Evolutionary conservation across 1,140 invertebrate genomes (phyloP), one percentile per base, ranked within the genome.

Genomic region (Triops cancriformis): DNA sequence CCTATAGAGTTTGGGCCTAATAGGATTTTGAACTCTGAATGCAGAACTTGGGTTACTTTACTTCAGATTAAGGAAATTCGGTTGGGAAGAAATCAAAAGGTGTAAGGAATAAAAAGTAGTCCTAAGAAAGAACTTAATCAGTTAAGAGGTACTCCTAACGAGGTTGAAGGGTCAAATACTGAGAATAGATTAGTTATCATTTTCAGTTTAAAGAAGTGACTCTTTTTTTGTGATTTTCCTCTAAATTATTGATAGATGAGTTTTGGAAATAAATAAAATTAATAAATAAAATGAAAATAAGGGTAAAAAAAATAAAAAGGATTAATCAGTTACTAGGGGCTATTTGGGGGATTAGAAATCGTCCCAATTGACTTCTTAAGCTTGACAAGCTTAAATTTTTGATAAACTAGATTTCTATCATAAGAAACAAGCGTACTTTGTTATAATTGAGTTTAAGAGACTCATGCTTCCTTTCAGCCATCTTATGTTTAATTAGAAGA

Each of bases 401-500:
- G 41, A 80, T 86, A 80, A 84, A 87, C 85, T 83, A 86, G 45
- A 84, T 76, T 84, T 75, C 83, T 86, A n/a, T 86, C 85, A 87
- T 88, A 87, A 87, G 84, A 86, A 86, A 84, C 86, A 87, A 82
- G 42, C 84, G 84, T 85, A 84, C 81, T 82, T 82, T 86, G 85
- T 83, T 85, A 86, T 86, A 77, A 73, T 79, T 73, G 85, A 82
- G 83, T 84, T 86, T 86, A 87, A 88, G 85, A 86, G 87, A 87
- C 84, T 86, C 87, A 73, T 86, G 86, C 87, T 88, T 88, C 83
- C 85, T 87, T 88, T 88, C 86, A 88, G 87, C 85, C 86, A 89
- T 85, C 84, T 88, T 88, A 88, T 88, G 85, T 86, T 79, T 82
- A 84, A 84, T 84, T 84, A 81, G 82, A 85, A 82, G 82, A 82